These are phyloP conservation scores for Catagonus wagneri DNA, from an alignment of 2,113 vertebrate genomes.

Conservation along the genomic window DNA sequence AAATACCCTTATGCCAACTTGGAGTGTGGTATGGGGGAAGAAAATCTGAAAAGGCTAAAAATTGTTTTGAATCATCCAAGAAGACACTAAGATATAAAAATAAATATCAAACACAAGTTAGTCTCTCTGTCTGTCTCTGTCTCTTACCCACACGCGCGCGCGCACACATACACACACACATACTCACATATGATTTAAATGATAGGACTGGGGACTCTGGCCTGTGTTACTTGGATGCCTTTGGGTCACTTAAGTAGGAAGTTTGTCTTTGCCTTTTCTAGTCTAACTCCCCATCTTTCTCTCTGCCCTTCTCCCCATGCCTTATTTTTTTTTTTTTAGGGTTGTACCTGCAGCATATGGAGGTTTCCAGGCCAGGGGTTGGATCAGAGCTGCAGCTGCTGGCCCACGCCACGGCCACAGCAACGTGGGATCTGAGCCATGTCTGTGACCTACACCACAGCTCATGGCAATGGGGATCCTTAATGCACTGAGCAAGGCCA, in stretches of 20 bases:
- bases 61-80: background rate
- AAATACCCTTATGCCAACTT: background rate
- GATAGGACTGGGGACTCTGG: background rate
- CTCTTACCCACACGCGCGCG: background rate
- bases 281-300: background rate
- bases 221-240: background rate
- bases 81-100: background rate
- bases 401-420: too few species aligned
- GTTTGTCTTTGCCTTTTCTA: background rate
- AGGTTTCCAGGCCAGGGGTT: too few species aligned
- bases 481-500: too few species aligned
- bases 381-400: too few species aligned
- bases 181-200: background rate
- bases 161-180: background rate
- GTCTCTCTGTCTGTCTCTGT: background rate
- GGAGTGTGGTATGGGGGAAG: background rate
- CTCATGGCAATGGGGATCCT: too few species aligned
- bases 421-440: too few species aligned
- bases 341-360: too few species aligned
- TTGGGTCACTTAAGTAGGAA: background rate
- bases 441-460: too few species aligned
- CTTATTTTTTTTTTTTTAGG: too few species aligned
- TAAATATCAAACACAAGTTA: background rate
- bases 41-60: constrained; percentile 3
- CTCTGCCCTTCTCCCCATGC: background rate